Conservation (phyloP, 2,113 vertebrate genomes). For the Symphodus melops region DNA sequence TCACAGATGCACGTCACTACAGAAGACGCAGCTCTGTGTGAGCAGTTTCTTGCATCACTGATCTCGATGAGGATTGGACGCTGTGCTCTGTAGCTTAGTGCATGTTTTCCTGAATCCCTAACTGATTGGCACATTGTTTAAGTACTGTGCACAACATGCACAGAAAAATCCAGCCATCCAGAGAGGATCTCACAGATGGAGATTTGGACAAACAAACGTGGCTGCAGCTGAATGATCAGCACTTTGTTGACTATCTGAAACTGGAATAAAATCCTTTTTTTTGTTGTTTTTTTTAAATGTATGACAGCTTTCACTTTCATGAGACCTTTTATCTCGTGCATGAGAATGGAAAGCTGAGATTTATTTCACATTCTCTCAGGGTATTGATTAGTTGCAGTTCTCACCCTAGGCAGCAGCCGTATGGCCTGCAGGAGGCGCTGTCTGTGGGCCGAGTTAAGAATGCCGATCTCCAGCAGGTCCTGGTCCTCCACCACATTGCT, state of each 20-base stretch:
- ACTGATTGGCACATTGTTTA: neutral
- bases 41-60: slow-evolving; percentile 8
- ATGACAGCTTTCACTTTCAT: neutral
- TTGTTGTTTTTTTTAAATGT: too few species aligned
- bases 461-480: slow-evolving; percentile 97
- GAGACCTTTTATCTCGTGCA: neutral
- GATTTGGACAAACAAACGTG: slow-evolving; percentile 10
- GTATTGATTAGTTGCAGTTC: slow-evolving; percentile 9
- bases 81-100: slow-evolving; percentile 1
- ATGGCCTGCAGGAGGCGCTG: slow-evolving; percentile 98
- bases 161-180: slow-evolving; percentile 12
- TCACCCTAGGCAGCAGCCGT: slow-evolving; percentile 95
- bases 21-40: neutral
- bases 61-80: slow-evolving; percentile 2
- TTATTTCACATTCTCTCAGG: neutral
- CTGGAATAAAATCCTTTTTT: neutral
- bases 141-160: slow-evolving; percentile 19
- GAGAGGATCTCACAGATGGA: slow-evolving; percentile 32
- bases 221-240: neutral
- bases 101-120: neutral
- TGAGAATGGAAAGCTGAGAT: neutral
- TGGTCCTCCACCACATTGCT: slow-evolving; percentile 99
- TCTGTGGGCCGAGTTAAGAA: slow-evolving; percentile 97
- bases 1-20: neutral
- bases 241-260: neutral